phyloP scores from a whole-genome alignment of 2,888 invertebrate species.

The Caenorhabditis uteleia region DNA sequence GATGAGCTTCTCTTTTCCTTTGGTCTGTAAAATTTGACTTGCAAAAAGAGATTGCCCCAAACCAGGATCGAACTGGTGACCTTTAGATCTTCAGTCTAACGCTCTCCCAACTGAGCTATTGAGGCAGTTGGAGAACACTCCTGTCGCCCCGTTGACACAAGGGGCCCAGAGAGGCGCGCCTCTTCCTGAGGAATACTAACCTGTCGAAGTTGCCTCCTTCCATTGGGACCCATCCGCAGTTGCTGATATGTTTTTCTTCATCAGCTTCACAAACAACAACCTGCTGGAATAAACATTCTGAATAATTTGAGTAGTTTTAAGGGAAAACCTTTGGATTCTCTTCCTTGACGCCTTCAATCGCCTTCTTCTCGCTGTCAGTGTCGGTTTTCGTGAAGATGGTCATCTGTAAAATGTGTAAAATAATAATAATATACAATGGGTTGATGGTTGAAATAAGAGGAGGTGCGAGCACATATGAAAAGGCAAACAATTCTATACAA shows the following conservation, averaged over 20 bases:
- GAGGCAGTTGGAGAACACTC: too few relatives aligned
- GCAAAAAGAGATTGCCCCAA: constrained; percentile 55
- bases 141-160: too few relatives aligned
- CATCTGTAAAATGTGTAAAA: constrained; percentile 34
- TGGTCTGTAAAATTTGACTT: constrained; percentile 33
- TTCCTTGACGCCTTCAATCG: constrained; percentile 30
- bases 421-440: too few relatives aligned
- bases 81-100: constrained; percentile 70
- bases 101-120: constrained; percentile 70
- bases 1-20: constrained; percentile 58
- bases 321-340: constrained; percentile 35
- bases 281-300: constrained; percentile 24
- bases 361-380: constrained; percentile 45
- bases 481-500: too few relatives aligned
- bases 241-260: constrained; percentile 49
- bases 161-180: too few relatives aligned
- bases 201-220: constrained; percentile 53
- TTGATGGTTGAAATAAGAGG: too few relatives aligned
- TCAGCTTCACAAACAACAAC: constrained; percentile 47
- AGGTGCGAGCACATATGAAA: too few relatives aligned
- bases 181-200: constrained; percentile 17
- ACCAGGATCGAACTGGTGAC: constrained; percentile 70
- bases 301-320: neutral
- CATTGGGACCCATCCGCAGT: constrained; percentile 54
- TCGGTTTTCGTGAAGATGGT: constrained; percentile 58